Conservation (phyloP, 2,113 vertebrate species). For the Colius striatus region DNA sequence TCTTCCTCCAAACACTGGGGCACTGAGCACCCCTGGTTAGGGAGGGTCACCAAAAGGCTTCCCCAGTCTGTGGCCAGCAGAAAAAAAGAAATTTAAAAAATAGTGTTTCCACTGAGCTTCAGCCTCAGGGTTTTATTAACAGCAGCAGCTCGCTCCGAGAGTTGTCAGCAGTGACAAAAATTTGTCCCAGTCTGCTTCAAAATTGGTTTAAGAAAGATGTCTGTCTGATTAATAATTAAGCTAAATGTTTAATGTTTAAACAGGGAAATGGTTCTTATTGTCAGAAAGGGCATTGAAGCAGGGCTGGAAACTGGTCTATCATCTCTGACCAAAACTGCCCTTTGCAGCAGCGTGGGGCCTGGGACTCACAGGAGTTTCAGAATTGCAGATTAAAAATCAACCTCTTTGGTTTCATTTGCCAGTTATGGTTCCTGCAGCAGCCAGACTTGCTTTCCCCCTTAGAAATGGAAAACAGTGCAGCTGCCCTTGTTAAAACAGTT, state of each 20-base stretch:
- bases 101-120: neutral
- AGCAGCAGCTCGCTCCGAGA: neutral
- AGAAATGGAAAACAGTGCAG: neutral
- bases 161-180: neutral
- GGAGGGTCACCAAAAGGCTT: neutral
- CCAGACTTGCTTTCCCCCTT: neutral
- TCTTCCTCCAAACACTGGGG: neutral
- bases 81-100: neutral
- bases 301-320: neutral
- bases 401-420: neutral
- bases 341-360: neutral
- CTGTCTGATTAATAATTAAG: slow-evolving; percentile 62
- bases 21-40: neutral
- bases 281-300: slow-evolving; percentile 43
- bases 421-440: neutral
- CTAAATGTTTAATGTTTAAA: slow-evolving; percentile 60
- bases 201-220: slow-evolving; percentile 42
- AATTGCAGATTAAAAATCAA: slow-evolving; percentile 56
- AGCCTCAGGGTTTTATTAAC: neutral
- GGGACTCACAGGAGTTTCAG: neutral
- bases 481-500: neutral
- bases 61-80: neutral
- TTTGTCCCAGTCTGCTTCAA: neutral
- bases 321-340: neutral
- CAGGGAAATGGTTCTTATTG: slow-evolving; percentile 43